Evolutionary conservation across 2,113 vertebrate genomes (phyloP).

Genomic region (Cynocephalus volans): DNA sequence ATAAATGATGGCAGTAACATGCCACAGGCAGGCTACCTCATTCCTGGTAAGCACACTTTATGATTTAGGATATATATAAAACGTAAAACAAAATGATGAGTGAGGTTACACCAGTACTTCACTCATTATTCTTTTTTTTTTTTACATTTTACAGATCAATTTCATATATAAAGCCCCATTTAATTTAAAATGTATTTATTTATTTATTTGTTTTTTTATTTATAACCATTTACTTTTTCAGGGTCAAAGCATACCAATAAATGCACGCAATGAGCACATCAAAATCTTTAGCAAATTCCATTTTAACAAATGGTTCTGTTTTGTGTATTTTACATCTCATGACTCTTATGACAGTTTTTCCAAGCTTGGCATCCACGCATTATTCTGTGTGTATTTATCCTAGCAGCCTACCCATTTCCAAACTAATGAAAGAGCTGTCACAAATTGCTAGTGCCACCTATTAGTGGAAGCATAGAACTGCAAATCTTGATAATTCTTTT

Average conservation of each 20-base stretch:
- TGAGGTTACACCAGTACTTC: neutral
- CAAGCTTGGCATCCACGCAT: neutral
- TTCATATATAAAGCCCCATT: neutral
- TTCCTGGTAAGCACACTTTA: neutral
- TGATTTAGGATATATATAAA: neutral
- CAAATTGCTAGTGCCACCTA: constrained; percentile 86
- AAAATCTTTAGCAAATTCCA: neutral
- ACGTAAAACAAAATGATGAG: too few species aligned
- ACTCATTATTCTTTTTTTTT: neutral
- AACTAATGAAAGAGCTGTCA: constrained; percentile 69
- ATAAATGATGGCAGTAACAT: neutral
- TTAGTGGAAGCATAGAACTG: constrained; percentile 82
- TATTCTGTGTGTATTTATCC: constrained; percentile 40
- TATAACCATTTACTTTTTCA: neutral
- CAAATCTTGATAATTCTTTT: constrained; percentile 71
- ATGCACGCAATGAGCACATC: neutral
- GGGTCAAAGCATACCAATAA: neutral
- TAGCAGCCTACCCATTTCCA: constrained; percentile 56
- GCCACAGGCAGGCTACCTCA: neutral
- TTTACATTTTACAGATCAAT: neutral
- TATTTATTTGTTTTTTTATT: neutral
- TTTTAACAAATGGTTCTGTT: neutral
- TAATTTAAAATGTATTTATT: neutral
- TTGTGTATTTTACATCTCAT: neutral
- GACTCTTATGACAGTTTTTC: neutral